Evolutionary conservation across 2,113 vertebrate species (phyloP).

Genomic region (Diadophis punctatus): DNA sequence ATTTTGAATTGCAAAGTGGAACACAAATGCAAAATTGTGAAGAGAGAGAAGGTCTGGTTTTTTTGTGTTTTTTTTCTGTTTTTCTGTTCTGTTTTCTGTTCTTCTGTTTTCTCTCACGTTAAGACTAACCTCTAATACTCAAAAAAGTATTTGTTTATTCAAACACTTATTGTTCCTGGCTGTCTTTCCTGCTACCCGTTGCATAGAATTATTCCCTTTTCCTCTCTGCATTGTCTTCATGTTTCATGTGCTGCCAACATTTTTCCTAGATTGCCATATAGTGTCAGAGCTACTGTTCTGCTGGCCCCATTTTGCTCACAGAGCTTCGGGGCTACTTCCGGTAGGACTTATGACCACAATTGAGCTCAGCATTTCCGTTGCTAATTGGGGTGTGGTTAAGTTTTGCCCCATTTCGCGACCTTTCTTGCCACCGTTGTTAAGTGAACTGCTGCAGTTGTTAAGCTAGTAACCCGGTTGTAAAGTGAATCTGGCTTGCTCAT

Average conservation of each 20-base stretch:
- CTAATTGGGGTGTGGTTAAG: background rate
- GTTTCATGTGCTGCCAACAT: slow-evolving; percentile 58
- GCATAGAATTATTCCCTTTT: slow-evolving; percentile 57
- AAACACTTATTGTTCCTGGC: slow-evolving; percentile 53
- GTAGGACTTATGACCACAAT: background rate
- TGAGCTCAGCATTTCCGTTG: background rate
- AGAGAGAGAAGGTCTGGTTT: slow-evolving; percentile 49
- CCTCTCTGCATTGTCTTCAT: slow-evolving; percentile 54
- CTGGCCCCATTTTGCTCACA: slow-evolving; percentile 24
- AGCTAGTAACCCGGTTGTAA: background rate
- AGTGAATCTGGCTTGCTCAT: background rate
- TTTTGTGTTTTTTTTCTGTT: slow-evolving; percentile 44
- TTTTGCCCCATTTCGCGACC: background rate
- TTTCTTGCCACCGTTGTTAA: background rate
- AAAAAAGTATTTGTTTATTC: slow-evolving; percentile 9
- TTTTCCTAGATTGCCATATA: slow-evolving; percentile 55
- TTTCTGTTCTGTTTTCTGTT: too few relatives aligned
- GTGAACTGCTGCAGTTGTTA: background rate
- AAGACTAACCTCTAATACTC: slow-evolving; percentile 55
- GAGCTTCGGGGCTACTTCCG: background rate
- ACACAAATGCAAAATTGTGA: slow-evolving; percentile 41
- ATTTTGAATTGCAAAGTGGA: slow-evolving; percentile 43
- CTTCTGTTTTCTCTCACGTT: too few relatives aligned
- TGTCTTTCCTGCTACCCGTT: slow-evolving; percentile 59
- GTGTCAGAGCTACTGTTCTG: slow-evolving; percentile 42